Evolutionary conservation across 2,888 invertebrate genomes (phyloP), one percentile per base, ranked within the genome.

Genomic region (Parasteatoda lunata): DNA sequence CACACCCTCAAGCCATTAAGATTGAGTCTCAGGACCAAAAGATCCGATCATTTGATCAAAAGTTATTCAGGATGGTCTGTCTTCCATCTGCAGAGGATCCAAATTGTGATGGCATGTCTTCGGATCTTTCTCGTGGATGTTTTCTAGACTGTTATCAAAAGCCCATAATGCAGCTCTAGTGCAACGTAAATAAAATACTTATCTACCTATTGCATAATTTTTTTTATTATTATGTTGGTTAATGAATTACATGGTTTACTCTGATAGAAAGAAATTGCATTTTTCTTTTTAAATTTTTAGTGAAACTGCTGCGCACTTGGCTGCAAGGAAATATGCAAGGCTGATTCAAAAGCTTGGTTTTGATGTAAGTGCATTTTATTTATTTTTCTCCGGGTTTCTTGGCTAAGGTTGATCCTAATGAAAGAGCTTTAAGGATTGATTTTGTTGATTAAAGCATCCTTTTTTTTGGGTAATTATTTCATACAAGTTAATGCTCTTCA

Each of bases 301-400:
- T 77, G 85, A 85, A 81, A 66, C 70, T 52, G 85, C 76, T 76
- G 76, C 85, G 49, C 76, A 86, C 68, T 59, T 85, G 13, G 85
- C 85, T 45, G 76, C 80, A 15, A 80, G 85, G 15, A 86, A 86
- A 72, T 86, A 86, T 80, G 76, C 80, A n/a, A 65, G 80, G 4
- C 48, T 86, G 30, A 86, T 86, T 54, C 85, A 86, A 59, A 86
- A 86, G 68, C 49, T 86, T 45, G 80, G 80, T n/a, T 86, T 77
- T 76, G 68, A 86, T 76, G 85, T 86, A 77, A 86, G 85, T 85
- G 54, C 9, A 47, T 7, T 52, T 8, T 47, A 3, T 64, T 13
- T 64, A 30, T 30, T 30, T 30, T 30, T 64, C 64, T 65, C 30
- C 30, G 2, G 30, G 30, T 30, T 30, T 54, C 5, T 30, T 73